phyloP scores from a whole-genome alignment of 2,797 vertebrate species.

The Botia kubotai region DNA sequence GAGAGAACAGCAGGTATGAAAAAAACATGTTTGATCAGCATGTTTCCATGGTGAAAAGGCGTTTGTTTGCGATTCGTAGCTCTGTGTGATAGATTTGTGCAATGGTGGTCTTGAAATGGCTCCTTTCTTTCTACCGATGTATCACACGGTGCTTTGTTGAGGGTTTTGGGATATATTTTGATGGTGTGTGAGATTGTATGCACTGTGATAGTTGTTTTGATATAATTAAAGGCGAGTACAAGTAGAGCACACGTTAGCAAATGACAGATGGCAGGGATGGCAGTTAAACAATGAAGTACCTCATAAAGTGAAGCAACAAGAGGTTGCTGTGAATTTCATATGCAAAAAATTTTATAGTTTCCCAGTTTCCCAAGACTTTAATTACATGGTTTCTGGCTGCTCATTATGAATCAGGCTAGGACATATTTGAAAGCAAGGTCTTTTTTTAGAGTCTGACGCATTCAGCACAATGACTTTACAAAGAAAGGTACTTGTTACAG shows the following conservation, averaged over 20 bases:
- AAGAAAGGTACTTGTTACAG: background rate
- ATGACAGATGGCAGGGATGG: constrained; percentile 27
- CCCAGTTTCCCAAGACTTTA: background rate
- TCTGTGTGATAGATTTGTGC: constrained; percentile 42
- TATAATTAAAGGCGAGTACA: constrained; percentile 2
- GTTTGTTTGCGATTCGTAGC: constrained; percentile 70
- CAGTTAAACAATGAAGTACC: background rate
- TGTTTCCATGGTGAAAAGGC: constrained; percentile 68
- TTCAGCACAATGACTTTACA: background rate
- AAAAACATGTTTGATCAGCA: constrained; percentile 63
- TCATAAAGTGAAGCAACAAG: background rate
- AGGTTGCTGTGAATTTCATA: constrained; percentile 5
- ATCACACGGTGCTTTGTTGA: background rate
- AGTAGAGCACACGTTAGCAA: background rate
- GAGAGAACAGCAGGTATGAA: constrained; percentile 80
- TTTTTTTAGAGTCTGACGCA: constrained; percentile 19
- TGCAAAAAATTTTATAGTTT: background rate
- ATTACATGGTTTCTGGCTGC: constrained; percentile 9
- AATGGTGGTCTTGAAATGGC: constrained; percentile 48
- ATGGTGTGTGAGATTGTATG: background rate
- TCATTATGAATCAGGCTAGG: constrained; percentile 15
- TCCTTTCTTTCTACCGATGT: background rate
- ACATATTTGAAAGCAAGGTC: constrained; percentile 28
- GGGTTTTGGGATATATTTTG: background rate
- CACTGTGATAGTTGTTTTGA: background rate